phyloP scores from a whole-genome alignment of 2,797 vertebrate species.

The Clarias laeviceps region DNA sequence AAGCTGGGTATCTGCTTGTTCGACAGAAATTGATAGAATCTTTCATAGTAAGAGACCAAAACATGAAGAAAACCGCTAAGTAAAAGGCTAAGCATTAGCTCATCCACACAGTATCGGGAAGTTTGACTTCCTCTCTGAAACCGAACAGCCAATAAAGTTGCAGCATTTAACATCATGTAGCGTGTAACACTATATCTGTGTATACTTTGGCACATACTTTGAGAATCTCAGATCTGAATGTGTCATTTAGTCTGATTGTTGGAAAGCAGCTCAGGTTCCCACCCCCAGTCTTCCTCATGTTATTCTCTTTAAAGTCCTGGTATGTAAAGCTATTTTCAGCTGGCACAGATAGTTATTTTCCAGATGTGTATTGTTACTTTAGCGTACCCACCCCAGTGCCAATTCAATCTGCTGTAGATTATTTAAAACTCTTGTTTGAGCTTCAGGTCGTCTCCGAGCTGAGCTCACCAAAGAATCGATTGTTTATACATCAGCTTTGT shows the following conservation, averaged over 20 bases:
- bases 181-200: too few relatives aligned
- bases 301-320: not conserved
- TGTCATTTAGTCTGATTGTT: not conserved
- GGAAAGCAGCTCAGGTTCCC: not conserved
- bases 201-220: not conserved
- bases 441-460: not conserved
- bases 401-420: not conserved
- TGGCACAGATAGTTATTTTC: not conserved
- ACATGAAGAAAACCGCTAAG: not conserved
- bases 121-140: not conserved
- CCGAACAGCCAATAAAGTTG: not conserved
- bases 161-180: not conserved
- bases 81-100: not conserved
- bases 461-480: not conserved
- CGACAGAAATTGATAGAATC: not conserved
- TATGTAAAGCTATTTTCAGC: not conserved
- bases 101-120: not conserved
- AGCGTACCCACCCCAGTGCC: not conserved
- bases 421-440: constrained; percentile 1
- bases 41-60: not conserved
- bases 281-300: not conserved
- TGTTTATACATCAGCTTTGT: not conserved
- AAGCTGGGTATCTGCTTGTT: not conserved
- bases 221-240: not conserved
- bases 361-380: not conserved